These are phyloP conservation scores for Panopea generosa DNA, from an alignment of 2,888 invertebrate species.

Conservation along the genomic window DNA sequence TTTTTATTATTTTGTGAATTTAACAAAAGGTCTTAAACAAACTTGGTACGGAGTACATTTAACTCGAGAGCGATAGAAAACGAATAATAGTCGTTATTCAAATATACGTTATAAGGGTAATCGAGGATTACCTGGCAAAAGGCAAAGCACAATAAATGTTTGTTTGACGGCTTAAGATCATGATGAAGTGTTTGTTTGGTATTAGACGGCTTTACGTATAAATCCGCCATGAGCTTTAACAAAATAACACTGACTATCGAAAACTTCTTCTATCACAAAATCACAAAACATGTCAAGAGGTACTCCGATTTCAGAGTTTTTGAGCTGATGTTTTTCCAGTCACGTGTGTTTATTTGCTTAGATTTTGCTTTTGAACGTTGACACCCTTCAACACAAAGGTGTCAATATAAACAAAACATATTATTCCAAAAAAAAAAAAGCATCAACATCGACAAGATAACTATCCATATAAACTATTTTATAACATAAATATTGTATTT, in stretches of 20 bases:
- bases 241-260: constrained; percentile 4
- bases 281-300: too few relatives aligned
- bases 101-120: constrained; percentile 27
- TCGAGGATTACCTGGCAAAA: constrained; percentile 24
- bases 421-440: neutral
- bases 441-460: too few relatives aligned
- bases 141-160: constrained; percentile 28
- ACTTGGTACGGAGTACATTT: constrained; percentile 45
- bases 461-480: too few relatives aligned
- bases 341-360: constrained; percentile 15
- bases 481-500: too few relatives aligned
- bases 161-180: constrained; percentile 39
- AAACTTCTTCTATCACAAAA: too few relatives aligned
- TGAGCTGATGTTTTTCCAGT: too few relatives aligned
- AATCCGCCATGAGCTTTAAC: constrained; percentile 28
- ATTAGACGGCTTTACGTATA: constrained; percentile 35
- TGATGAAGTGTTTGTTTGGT: constrained; percentile 42
- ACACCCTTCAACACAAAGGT: constrained; percentile 36
- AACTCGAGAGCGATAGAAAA: constrained; percentile 33
- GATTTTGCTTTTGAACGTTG: constrained; percentile 13
- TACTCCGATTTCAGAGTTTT: too few relatives aligned
- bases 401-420: neutral
- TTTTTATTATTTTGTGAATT: constrained; percentile 55
- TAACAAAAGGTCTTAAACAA: constrained; percentile 50
- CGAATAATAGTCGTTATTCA: constrained; percentile 23